Evolutionary conservation across 1,140 invertebrate species (phyloP).

Genomic region (Panagrolaimus sp.): DNA sequence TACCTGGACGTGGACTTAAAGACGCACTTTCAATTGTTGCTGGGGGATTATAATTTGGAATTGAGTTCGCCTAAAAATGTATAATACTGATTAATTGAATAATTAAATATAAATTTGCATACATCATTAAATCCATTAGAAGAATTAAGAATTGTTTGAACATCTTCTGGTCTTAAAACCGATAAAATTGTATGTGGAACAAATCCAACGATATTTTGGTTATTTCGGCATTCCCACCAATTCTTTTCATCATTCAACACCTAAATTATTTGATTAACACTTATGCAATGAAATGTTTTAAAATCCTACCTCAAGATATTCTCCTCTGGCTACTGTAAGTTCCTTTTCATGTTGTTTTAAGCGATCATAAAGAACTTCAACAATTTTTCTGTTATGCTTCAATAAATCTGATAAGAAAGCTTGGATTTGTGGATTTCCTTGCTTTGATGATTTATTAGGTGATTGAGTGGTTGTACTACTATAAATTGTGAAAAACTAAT

Average conservation of each 20-base stretch:
- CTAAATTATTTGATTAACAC: slow-evolving; percentile 60
- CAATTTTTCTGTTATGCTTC: slow-evolving; percentile 59
- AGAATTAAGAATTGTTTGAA: neutral
- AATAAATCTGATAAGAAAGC: slow-evolving; percentile 32
- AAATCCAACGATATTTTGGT: slow-evolving; percentile 64
- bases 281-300: neutral
- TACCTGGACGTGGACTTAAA: slow-evolving; percentile 45
- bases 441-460: slow-evolving; percentile 6
- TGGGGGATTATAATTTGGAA: slow-evolving; percentile 24
- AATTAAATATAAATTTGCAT: neutral
- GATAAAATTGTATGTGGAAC: slow-evolving; percentile 92
- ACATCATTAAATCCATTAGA: neutral
- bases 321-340: slow-evolving; percentile 84
- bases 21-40: slow-evolving; percentile 20
- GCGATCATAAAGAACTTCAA: slow-evolving; percentile 82
- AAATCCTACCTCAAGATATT: slow-evolving; percentile 77
- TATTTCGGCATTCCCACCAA: slow-evolving; percentile 95
- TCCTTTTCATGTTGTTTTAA: slow-evolving; percentile 98
- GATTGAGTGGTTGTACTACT: slow-evolving; percentile 12
- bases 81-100: neutral
- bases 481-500: neutral
- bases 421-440: neutral
- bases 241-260: slow-evolving; percentile 87
- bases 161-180: slow-evolving; percentile 24
- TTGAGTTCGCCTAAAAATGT: neutral